Percentiles rank a stretch among this genome's conserved stretches.
These are phyloP conservation scores for Drosophila mimica DNA, from an alignment of 2,888 invertebrate species.

Conservation along the genomic window DNA sequence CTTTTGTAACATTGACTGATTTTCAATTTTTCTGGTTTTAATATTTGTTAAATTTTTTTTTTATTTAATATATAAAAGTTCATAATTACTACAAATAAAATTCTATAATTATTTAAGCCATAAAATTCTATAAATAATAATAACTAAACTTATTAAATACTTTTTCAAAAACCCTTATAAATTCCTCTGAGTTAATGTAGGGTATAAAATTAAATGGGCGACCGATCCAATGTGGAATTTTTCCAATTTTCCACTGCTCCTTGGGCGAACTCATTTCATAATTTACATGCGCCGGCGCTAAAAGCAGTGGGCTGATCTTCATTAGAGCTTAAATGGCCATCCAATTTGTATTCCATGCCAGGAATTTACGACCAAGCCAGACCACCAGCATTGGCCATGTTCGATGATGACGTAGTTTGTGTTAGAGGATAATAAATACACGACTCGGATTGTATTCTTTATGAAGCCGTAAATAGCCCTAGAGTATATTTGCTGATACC, in stretches of 20 bases:
- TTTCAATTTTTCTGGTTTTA: not conserved
- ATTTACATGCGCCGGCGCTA: constrained; percentile 61
- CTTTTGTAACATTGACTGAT: not conserved
- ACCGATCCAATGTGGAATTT: not conserved
- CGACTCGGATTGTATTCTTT: constrained; percentile 18
- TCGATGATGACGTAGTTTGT: constrained; percentile 33
- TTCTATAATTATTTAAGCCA: not conserved
- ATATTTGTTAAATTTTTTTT: not conserved
- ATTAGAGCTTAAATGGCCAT: constrained; percentile 66
- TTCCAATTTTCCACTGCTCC: not conserved
- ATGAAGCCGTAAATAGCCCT: constrained; percentile 53
- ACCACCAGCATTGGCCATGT: constrained; percentile 38
- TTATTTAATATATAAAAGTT: not conserved
- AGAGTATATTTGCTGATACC: constrained; percentile 17
- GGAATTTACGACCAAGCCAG: constrained; percentile 30
- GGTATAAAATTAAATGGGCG: not conserved
- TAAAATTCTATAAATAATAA: not conserved
- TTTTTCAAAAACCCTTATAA: not conserved
- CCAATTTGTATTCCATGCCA: constrained; percentile 44
- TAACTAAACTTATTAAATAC: not conserved
- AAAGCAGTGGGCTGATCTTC: constrained; percentile 75
- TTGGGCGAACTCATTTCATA: constrained; percentile 12
- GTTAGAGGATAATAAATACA: constrained; percentile 31
- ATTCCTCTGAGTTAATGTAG: not conserved
- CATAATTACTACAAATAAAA: not conserved